Evolutionary conservation across 2,113 vertebrate genomes (phyloP).

Genomic region (Siniperca chuatsi): DNA sequence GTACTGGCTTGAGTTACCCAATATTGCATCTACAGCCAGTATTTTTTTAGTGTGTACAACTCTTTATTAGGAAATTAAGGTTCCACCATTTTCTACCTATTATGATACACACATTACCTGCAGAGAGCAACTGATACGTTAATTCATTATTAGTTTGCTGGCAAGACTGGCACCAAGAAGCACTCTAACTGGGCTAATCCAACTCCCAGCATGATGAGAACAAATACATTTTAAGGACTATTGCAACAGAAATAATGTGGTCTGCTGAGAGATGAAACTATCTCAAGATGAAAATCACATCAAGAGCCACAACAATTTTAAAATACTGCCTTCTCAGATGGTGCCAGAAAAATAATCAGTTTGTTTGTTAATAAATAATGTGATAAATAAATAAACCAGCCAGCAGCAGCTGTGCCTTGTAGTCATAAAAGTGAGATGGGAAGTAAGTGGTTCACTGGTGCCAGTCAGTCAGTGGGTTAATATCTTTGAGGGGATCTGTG

Average conservation of each 20-base stretch:
- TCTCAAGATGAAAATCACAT: not conserved
- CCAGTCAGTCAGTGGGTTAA: not conserved
- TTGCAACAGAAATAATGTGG: not conserved
- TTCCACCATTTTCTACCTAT: not conserved
- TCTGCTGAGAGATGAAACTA: not conserved
- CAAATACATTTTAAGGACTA: not conserved
- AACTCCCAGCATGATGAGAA: not conserved
- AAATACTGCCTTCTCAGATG: not conserved
- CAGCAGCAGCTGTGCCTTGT: not conserved
- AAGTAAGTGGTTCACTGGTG: not conserved
- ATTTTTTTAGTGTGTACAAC: no score
- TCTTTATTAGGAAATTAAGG: not conserved
- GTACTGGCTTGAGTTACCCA: no score
- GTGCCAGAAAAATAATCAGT: not conserved
- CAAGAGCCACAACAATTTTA: not conserved
- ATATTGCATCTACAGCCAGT: no score
- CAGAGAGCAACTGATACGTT: not conserved
- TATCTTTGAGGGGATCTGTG: slow-evolving; percentile 10
- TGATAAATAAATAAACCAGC: not conserved
- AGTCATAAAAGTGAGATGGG: not conserved
- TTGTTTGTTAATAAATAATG: not conserved
- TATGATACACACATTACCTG: not conserved
- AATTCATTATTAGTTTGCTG: not conserved
- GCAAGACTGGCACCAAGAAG: not conserved
- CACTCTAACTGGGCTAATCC: not conserved